Percentiles rank a stretch among this genome's conserved stretches.
Evolutionary conservation across 2,113 vertebrate species (phyloP).

Genomic region (Alosa alosa): DNA sequence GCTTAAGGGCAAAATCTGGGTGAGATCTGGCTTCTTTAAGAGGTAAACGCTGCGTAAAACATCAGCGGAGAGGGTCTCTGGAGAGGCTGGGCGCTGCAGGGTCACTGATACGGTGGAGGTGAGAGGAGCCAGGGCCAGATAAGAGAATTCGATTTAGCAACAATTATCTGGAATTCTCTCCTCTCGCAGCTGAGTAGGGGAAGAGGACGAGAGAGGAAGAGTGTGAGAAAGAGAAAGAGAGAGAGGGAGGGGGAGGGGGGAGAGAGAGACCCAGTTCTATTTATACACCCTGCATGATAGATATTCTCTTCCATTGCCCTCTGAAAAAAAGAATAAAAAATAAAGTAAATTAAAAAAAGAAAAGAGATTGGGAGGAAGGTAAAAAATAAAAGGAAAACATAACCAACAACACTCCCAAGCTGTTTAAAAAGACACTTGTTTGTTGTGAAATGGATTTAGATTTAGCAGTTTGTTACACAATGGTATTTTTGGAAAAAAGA

Average conservation of each 20-base stretch:
- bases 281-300: constrained; percentile 14
- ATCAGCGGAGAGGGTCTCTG: neutral
- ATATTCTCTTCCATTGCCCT: neutral
- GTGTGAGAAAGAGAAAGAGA: neutral
- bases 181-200: neutral
- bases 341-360: neutral
- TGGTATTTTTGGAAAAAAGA: neutral
- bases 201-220: neutral
- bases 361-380: neutral
- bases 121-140: neutral
- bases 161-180: neutral
- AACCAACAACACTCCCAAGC: neutral
- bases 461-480: neutral
- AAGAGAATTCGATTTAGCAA: neutral
- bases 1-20: neutral
- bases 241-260: neutral
- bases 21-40: neutral
- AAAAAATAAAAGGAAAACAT: neutral
- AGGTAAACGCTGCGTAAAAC: neutral
- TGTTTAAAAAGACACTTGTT: neutral
- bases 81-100: neutral
- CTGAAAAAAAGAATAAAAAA: neutral
- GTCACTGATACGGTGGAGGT: neutral
- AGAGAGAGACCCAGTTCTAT: constrained; percentile 15
- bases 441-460: neutral